phyloP scores from a whole-genome alignment of 2,888 invertebrate species.

The Campoplex capitator region DNA sequence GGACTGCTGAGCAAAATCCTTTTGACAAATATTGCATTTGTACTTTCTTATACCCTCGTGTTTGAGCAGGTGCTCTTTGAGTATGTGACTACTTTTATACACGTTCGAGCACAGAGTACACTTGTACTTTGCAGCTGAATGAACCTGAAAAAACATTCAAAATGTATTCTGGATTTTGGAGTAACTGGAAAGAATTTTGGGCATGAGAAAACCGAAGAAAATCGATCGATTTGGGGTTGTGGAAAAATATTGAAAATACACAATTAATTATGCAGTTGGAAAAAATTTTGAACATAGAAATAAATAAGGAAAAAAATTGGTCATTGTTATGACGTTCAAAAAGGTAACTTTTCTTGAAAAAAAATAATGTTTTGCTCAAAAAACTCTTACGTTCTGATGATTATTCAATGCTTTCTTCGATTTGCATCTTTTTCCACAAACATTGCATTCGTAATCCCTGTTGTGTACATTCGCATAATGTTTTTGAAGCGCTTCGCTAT shows the following conservation, averaged over 20 bases:
- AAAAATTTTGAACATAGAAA: too few relatives aligned
- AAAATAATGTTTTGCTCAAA: not conserved
- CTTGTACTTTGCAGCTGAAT: conserved; percentile 77
- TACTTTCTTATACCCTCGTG: conserved; percentile 80
- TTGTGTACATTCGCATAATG: conserved; percentile 77
- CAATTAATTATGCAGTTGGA: too few relatives aligned
- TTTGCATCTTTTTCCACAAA: conserved; percentile 75
- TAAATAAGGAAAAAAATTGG: too few relatives aligned
- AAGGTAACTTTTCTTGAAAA: too few relatives aligned
- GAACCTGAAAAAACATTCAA: conserved; percentile 72
- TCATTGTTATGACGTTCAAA: too few relatives aligned
- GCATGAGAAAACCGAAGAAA: not conserved
- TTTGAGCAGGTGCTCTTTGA: conserved; percentile 79
- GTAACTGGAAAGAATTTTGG: not conserved
- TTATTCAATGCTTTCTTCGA: conserved; percentile 79
- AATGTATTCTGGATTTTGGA: not conserved
- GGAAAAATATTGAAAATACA: not conserved
- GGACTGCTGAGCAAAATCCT: conserved; percentile 79
- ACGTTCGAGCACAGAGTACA: conserved; percentile 77
- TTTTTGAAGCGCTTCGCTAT: conserved; percentile 73
- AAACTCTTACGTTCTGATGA: conserved; percentile 76
- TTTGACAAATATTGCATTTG: conserved; percentile 76
- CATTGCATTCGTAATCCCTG: conserved; percentile 76
- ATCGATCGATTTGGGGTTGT: not conserved
- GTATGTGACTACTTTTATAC: conserved; percentile 79